Percentiles rank a stretch among this genome's conserved stretches.
phyloP scores from a whole-genome alignment of 2,797 vertebrate genomes.

The Benthosema pterotum region DNA sequence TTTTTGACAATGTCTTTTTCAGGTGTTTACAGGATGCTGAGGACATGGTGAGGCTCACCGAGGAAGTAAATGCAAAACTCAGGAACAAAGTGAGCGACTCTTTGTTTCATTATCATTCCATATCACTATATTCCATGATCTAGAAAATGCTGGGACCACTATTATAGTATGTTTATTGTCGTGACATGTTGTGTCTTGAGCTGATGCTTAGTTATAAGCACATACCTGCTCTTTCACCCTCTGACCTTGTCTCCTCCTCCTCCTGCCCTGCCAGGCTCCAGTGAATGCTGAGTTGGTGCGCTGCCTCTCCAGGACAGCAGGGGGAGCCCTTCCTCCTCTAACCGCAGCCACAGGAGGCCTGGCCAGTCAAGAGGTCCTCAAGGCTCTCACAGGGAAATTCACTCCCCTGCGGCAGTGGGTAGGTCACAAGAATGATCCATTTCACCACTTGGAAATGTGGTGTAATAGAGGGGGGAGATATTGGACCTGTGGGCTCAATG shows the following conservation, averaged over 20 bases:
- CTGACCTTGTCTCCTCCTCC: not conserved
- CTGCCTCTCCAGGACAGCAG: conserved; percentile 88
- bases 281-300: conserved; percentile 85
- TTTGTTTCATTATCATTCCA: conserved; percentile 5
- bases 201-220: too few species aligned
- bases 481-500: too few species aligned
- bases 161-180: too few species aligned
- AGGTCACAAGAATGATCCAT: conserved; percentile 51
- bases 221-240: too few species aligned
- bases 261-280: conserved; percentile 57
- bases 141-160: too few species aligned
- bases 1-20: conserved; percentile 33
- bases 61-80: conserved; percentile 84
- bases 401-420: conserved; percentile 97
- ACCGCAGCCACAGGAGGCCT: conserved; percentile 92
- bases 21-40: conserved; percentile 93
- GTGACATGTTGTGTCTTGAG: too few species aligned
- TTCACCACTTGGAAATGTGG: too few species aligned
- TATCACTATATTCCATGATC: too few species aligned
- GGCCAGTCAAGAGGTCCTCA: conserved; percentile 95
- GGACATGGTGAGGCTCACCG: conserved; percentile 86
- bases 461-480: too few species aligned
- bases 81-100: conserved; percentile 84
- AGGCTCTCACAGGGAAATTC: conserved; percentile 98
- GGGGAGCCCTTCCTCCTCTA: conserved; percentile 88